Percentiles rank a stretch among this genome's conserved stretches.
phyloP scores from a whole-genome alignment of 2,113 vertebrate species.

The Notothenia rossii region DNA sequence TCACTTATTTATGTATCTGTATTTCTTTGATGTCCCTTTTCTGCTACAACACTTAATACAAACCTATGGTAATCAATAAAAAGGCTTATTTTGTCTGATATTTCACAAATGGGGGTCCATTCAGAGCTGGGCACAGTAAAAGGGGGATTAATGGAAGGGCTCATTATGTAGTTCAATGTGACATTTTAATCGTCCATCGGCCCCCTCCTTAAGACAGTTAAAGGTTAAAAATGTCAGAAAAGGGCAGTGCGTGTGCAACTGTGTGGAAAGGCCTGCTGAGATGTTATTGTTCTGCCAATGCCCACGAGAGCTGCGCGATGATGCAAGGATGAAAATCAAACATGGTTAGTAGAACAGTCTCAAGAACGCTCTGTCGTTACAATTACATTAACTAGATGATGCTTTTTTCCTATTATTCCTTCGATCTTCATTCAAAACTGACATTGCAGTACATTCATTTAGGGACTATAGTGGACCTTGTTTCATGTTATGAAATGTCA shows the following conservation, averaged over 20 bases:
- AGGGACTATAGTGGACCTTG: neutral
- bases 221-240: slow-evolving; percentile 72
- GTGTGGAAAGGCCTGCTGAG: slow-evolving; percentile 76
- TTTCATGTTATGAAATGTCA: neutral
- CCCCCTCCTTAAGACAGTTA: slow-evolving; percentile 68
- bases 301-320: neutral
- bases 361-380: slow-evolving; percentile 13
- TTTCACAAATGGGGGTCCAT: neutral
- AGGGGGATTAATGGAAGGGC: slow-evolving; percentile 40
- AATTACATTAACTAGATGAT: neutral
- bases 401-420: neutral
- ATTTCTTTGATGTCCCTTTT: neutral
- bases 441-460: neutral
- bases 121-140: neutral
- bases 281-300: slow-evolving; percentile 65
- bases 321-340: neutral
- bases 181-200: slow-evolving; percentile 56
- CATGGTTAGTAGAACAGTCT: slow-evolving; percentile 1
- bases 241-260: slow-evolving; percentile 71
- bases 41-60: neutral
- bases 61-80: neutral
- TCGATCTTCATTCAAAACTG: neutral
- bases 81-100: neutral
- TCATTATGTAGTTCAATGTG: slow-evolving; percentile 71
- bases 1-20: neutral